phyloP scores from a whole-genome alignment of 2,797 vertebrate genomes.

The Manis crassicaudata region DNA sequence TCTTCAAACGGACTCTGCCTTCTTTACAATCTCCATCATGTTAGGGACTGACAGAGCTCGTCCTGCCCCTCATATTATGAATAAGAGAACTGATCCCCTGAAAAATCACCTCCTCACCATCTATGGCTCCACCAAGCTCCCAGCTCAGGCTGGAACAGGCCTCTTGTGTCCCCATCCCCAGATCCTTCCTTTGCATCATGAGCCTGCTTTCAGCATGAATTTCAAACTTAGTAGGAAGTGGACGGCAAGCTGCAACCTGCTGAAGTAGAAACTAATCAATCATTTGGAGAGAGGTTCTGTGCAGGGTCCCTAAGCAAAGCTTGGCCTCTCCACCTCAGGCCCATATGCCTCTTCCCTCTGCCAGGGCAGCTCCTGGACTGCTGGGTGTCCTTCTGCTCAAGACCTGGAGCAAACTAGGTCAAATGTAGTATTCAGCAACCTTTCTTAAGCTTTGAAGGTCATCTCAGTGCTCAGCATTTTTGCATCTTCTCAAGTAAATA shows the following conservation, averaged over 20 bases:
- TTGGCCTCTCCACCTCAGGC: conserved; percentile 43
- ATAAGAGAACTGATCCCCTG: background rate
- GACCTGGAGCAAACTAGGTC: conserved; percentile 54
- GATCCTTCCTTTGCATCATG: background rate
- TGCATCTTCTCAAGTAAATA: conserved; percentile 62
- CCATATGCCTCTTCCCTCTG: conserved; percentile 69
- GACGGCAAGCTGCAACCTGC: conserved; percentile 13
- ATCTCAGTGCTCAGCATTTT: conserved; percentile 55
- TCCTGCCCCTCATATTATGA: background rate
- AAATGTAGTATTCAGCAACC: background rate
- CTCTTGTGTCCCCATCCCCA: background rate
- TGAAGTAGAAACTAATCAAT: conserved; percentile 65
- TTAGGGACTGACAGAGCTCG: background rate
- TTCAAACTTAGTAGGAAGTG: background rate
- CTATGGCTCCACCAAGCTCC: background rate
- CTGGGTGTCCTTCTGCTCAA: conserved; percentile 70
- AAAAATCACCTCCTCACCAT: background rate
- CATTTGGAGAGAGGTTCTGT: conserved; percentile 36
- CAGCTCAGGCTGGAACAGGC: background rate
- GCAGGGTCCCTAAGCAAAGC: conserved; percentile 45
- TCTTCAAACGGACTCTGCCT: background rate
- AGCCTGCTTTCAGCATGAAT: background rate
- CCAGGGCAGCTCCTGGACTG: conserved; percentile 65
- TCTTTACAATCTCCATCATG: background rate
- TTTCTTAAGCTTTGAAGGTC: conserved; percentile 67